Evolutionary conservation across 35 echinoderm and acorn worm genomes (phyloP).

Genomic region (Lytechinus pictus): DNA sequence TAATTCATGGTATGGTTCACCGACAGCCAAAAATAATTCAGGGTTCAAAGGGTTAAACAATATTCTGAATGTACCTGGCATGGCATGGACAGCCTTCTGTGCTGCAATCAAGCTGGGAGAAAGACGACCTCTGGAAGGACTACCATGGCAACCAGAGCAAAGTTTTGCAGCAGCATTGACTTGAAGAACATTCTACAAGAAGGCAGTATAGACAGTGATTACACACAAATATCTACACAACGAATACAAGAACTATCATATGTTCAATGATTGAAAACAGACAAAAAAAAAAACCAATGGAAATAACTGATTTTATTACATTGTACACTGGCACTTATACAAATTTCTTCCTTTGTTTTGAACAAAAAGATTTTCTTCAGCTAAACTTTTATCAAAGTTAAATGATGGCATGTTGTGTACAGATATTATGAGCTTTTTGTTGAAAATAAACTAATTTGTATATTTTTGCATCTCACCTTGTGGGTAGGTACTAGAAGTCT

Average conservation of each 20-base stretch:
- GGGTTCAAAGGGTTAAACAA: not conserved
- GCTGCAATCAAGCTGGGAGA: conserved; percentile 49
- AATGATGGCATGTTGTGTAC: too few species aligned
- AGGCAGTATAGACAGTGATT: not conserved
- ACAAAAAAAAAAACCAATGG: too few species aligned
- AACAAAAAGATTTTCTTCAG: too few species aligned
- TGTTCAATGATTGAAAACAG: too few species aligned
- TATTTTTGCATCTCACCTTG: not conserved
- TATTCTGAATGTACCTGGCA: not conserved
- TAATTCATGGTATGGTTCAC: not conserved
- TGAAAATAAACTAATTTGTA: not conserved
- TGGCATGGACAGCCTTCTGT: conserved; percentile 50
- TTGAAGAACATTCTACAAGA: not conserved
- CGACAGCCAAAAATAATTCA: not conserved
- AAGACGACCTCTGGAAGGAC: not conserved
- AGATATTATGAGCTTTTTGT: too few species aligned
- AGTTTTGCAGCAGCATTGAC: not conserved
- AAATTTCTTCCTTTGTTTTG: too few species aligned
- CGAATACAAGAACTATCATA: too few species aligned
- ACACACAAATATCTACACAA: not conserved
- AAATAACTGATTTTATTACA: too few species aligned
- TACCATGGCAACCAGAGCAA: conserved; percentile 34
- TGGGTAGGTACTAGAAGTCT: not conserved
- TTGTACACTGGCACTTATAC: too few species aligned
- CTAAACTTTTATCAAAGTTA: too few species aligned